phyloP scores from a whole-genome alignment of 1,140 invertebrate genomes.

The Panulirus ornatus region DNA sequence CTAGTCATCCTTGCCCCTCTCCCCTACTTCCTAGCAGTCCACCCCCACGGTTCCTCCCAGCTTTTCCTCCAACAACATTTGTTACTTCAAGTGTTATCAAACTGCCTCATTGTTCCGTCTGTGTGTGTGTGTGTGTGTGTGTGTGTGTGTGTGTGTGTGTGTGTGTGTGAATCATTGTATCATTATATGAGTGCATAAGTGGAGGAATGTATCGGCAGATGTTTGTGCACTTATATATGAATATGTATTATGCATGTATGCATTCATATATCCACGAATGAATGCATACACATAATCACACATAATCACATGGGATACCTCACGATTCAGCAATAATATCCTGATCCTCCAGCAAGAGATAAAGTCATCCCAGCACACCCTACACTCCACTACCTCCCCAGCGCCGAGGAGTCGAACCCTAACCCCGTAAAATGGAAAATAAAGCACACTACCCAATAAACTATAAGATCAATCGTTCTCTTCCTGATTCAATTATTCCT shows the following conservation, averaged over 20 bases:
- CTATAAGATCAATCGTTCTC: not conserved
- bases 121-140: conserved; percentile 7
- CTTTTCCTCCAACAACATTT: not conserved
- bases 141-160: conserved; percentile 7
- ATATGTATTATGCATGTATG: no score
- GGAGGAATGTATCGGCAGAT: not conserved
- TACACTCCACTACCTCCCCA: not conserved
- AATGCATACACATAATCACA: no score
- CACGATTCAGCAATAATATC: not conserved
- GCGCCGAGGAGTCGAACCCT: no score
- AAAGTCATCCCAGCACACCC: not conserved
- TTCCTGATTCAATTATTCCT: not conserved
- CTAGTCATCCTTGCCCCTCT: not conserved
- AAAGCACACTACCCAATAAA: no score
- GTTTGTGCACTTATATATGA: not conserved
- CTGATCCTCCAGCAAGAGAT: not conserved
- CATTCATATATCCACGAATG: no score
- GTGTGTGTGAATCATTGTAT: not conserved
- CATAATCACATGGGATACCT: no score
- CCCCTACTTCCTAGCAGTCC: not conserved
- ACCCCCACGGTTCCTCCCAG: not conserved
- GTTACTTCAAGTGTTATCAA: not conserved
- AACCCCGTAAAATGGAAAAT: no score
- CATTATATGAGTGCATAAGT: not conserved
- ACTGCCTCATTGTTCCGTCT: not conserved